phyloP scores from a whole-genome alignment of 2,113 vertebrate genomes.

The Solea senegalensis region DNA sequence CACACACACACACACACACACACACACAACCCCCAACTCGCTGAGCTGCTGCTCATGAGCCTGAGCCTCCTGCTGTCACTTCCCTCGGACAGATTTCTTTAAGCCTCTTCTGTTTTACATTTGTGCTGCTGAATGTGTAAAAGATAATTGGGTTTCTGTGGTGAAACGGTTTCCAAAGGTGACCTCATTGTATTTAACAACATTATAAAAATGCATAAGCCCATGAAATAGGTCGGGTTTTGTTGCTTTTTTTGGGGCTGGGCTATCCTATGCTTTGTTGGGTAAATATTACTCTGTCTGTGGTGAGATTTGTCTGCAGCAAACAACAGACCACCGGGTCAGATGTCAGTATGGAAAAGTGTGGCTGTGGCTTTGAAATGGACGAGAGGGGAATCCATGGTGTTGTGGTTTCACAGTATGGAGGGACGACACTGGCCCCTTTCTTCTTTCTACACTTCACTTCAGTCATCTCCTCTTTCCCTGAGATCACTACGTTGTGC shows the following conservation, averaged over 20 bases:
- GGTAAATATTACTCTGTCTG: conserved; percentile 62
- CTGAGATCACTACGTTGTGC: conserved; percentile 3
- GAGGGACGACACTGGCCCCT: conserved; percentile 3
- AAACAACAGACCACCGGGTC: conserved; percentile 61
- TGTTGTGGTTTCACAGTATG: conserved; percentile 50
- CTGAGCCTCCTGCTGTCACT: conserved; percentile 48
- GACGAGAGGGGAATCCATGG: conserved; percentile 26
- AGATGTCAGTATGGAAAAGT: conserved; percentile 59
- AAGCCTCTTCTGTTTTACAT: background rate
- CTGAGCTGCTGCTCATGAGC: conserved; percentile 25
- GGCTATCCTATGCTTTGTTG: conserved; percentile 21
- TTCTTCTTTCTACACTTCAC: conserved; percentile 10
- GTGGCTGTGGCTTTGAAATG: conserved; percentile 28
- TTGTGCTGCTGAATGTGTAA: conserved; percentile 10
- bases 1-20: background rate
- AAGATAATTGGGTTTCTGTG: conserved; percentile 49
- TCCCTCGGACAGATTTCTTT: conserved; percentile 10
- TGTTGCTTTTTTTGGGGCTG: conserved; percentile 8
- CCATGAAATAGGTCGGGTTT: conserved; percentile 13
- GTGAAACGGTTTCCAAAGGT: conserved; percentile 41
- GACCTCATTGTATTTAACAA: conserved; percentile 55
- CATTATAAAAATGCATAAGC: conserved; percentile 43
- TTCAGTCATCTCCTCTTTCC: conserved; percentile 40
- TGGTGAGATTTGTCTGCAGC: conserved; percentile 54
- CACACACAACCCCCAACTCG: conserved; percentile 4